These are phyloP conservation scores for Pygoscelis adeliae DNA, from an alignment of 2,113 vertebrate species.

Conservation along the genomic window DNA sequence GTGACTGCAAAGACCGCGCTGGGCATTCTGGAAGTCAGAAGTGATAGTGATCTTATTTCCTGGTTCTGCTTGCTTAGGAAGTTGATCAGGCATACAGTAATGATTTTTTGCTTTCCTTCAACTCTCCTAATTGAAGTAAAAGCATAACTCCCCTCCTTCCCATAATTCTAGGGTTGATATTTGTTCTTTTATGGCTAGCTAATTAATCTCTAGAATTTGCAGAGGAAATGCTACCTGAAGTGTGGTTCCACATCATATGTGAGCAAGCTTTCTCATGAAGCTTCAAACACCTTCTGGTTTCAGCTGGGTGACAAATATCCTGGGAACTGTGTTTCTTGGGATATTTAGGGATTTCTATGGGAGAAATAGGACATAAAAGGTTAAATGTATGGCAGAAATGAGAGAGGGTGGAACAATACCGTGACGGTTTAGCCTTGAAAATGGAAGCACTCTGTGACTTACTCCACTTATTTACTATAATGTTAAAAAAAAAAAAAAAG, in stretches of 20 bases:
- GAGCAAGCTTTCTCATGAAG: neutral
- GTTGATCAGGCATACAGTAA: neutral
- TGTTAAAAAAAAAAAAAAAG: neutral
- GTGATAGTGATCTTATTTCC: neutral
- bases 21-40: neutral
- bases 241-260: neutral
- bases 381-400: neutral
- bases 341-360: accelerated
- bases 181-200: neutral
- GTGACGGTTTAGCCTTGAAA: neutral
- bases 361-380: neutral
- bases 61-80: neutral
- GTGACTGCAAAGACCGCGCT: neutral
- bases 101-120: neutral
- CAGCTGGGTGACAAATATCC: neutral
- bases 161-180: neutral
- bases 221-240: neutral
- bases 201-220: neutral
- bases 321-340: neutral
- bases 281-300: neutral
- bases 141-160: neutral
- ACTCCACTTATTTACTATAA: accelerated
- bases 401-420: neutral
- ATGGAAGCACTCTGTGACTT: neutral
- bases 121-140: neutral